Evolutionary conservation across 1,140 invertebrate species (phyloP), one percentile per base, ranked within the genome.

Genomic region (Drosophila leontia): DNA sequence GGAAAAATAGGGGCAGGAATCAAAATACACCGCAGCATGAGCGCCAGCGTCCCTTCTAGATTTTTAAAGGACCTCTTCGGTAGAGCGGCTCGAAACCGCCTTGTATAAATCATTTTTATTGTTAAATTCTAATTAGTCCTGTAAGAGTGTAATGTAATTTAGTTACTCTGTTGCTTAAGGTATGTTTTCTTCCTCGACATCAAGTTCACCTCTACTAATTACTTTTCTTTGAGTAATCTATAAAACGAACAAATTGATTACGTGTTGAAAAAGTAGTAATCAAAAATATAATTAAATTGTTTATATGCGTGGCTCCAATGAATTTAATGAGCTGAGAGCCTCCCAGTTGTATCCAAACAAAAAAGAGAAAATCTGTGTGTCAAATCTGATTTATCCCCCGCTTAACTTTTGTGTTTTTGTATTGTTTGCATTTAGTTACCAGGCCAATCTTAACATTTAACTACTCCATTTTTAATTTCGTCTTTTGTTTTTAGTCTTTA

Each of bases 21-120:
- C 47, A 72, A 74, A 74, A 67, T n/a, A 19, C 19, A 26, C 12
- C 42, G 47, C 19, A 17, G 50, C 11, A 7, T 35, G 32, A 26
- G 34, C 23, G 61, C 7, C 15, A 9, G 32, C 19, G 19, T 37
- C 32, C 37, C 45, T 67, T 41, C 39, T 39, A 7, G 58, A 62
- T 34, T 35, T 61, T 17, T 3, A 59, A 37, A 74, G 58, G 44
- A 55, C 42, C 71, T 74, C 50, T 80, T 75, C 34, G 57, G 53
- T 56, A 69, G 70, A 56, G 70, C 71, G 63, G 62, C 58, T 56
- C 19, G 26, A 35, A 72, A 48, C 57, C 76, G 77, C 59, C 67
- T 87, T 87, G 83, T 87, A 88, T 74, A 87, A 87, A 88, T 80
- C 74, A 85, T 87, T 86, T 55, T 87, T 80, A 87, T 83, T 88